These are phyloP conservation scores for Cydia strobilella DNA, from an alignment of 1,140 invertebrate species.

Conservation along the genomic window DNA sequence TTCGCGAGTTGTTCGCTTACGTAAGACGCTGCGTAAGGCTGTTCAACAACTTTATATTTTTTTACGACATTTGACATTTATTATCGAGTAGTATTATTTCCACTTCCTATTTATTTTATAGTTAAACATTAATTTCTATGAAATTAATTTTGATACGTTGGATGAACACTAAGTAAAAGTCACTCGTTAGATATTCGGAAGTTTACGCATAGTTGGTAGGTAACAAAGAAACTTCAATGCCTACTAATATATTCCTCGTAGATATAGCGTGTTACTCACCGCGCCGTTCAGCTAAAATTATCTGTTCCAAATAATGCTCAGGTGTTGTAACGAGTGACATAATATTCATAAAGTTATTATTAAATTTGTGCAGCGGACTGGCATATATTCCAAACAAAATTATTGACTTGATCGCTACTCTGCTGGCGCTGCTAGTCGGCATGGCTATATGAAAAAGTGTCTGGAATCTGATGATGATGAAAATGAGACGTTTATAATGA, in stretches of 20 bases:
- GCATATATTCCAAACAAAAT: neutral
- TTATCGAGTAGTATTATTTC: no score
- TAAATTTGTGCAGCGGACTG: conserved; percentile 12
- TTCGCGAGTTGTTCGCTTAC: no score
- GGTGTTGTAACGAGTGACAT: conserved; percentile 51
- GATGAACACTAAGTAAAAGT: neutral
- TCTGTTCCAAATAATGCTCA: conserved; percentile 66
- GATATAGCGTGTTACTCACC: conserved; percentile 59
- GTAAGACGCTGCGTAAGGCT: no score
- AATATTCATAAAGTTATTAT: conserved; percentile 36
- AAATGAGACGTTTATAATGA: no score
- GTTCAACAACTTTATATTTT: no score
- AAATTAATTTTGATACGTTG: neutral
- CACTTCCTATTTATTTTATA: no score
- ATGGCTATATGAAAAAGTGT: no score
- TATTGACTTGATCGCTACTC: neutral
- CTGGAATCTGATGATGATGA: no score
- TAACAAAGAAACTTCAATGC: neutral
- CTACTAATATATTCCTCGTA: neutral
- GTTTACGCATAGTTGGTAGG: neutral
- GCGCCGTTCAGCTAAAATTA: conserved; percentile 70
- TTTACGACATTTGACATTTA: no score
- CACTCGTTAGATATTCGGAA: neutral
- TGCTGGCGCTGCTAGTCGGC: neutral
- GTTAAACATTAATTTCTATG: no score